Conservation (phyloP, 1,140 invertebrate species). For the Drosophila nannoptera region DNA sequence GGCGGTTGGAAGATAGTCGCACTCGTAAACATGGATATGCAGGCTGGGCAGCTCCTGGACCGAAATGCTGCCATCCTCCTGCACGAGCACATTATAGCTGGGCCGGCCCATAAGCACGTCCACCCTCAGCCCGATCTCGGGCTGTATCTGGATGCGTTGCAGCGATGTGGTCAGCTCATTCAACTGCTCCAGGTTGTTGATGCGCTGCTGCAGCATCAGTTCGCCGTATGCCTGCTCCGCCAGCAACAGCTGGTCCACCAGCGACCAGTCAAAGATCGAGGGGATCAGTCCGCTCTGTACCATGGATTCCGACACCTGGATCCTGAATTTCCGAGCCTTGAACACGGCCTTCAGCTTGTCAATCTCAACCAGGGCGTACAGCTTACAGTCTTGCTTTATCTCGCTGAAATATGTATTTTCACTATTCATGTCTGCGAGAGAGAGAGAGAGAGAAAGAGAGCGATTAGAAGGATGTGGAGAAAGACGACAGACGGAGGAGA, state of each 20-base stretch:
- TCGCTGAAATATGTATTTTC: slow-evolving; percentile 20
- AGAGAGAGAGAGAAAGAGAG: not conserved
- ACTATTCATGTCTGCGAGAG: slow-evolving; percentile 23
- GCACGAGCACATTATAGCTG: slow-evolving; percentile 33
- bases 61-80: slow-evolving; percentile 37
- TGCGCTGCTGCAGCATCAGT: slow-evolving; percentile 31
- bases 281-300: slow-evolving; percentile 32
- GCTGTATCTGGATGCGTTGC: slow-evolving; percentile 34
- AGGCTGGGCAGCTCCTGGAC: slow-evolving; percentile 38
- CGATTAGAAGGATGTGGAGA: not conserved
- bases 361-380: slow-evolving; percentile 37
- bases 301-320: slow-evolving; percentile 25
- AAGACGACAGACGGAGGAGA: not conserved
- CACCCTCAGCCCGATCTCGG: slow-evolving; percentile 23
- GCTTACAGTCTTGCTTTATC: slow-evolving; percentile 22
- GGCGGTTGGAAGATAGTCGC: slow-evolving; percentile 18
- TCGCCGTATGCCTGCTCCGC: slow-evolving; percentile 15
- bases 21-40: slow-evolving; percentile 22
- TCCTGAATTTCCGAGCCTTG: slow-evolving; percentile 23
- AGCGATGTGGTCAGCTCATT: slow-evolving; percentile 37
- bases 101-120: slow-evolving; percentile 31
- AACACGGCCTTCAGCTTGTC: slow-evolving; percentile 31
- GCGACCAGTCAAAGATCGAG: slow-evolving; percentile 42
- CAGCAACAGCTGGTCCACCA: slow-evolving; percentile 32
- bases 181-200: slow-evolving; percentile 44